Percentiles rank a stretch among this genome's conserved stretches.
Evolutionary conservation across 92 coral and sea anemone genomes (phyloP).

Genomic region (Diadumene lineata): DNA sequence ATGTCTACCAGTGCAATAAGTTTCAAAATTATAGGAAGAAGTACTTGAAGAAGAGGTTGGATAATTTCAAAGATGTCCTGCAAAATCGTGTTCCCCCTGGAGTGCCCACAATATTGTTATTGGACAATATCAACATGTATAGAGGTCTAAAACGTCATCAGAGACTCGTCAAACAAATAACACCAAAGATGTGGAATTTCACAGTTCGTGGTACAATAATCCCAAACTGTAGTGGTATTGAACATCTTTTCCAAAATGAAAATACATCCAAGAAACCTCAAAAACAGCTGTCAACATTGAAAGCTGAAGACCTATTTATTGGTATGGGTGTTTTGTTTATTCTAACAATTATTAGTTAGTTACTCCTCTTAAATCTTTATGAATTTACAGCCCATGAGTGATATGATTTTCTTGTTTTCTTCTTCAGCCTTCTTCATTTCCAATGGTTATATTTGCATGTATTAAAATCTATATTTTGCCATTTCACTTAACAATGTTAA

Average conservation of each 20-base stretch:
- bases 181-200: constrained; percentile 67
- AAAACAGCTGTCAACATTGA: too few species aligned
- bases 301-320: too few species aligned
- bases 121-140: constrained; percentile 55
- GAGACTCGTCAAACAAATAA: constrained; percentile 30
- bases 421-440: too few species aligned
- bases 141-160: constrained; percentile 39
- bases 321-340: too few species aligned
- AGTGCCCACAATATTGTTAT: constrained; percentile 35
- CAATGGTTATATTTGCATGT: too few species aligned
- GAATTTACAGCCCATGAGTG: too few species aligned
- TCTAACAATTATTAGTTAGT: too few species aligned
- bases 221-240: constrained; percentile 39
- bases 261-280: constrained; percentile 31
- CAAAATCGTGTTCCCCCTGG: constrained; percentile 24
- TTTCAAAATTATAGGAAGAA: constrained; percentile 3
- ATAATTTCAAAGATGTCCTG: constrained; percentile 18
- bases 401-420: too few species aligned
- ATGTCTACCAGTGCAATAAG: too few species aligned
- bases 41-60: constrained; percentile 14
- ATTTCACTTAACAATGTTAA: too few species aligned
- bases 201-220: constrained; percentile 50
- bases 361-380: too few species aligned
- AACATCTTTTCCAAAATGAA: constrained; percentile 20
- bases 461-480: too few species aligned